These are phyloP conservation scores for Dunckerocampus dactyliophorus DNA, from an alignment of 2,113 vertebrate species.

Conservation along the genomic window DNA sequence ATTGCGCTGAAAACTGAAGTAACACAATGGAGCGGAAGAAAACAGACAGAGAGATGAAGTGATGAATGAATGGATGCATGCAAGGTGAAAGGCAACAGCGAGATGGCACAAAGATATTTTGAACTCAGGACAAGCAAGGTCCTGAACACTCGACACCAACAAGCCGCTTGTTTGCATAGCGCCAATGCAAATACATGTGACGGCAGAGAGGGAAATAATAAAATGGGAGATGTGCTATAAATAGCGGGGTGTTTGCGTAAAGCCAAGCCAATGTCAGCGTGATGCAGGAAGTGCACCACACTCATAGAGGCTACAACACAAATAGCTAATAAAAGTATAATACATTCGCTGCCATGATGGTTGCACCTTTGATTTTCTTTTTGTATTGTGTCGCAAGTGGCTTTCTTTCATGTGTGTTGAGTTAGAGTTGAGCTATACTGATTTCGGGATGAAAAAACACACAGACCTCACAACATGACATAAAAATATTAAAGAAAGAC, in stretches of 20 bases:
- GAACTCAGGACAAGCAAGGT: constrained; percentile 16
- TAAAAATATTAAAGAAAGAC: too few species aligned
- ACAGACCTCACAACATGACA: too few species aligned
- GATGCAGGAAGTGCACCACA: constrained; percentile 61
- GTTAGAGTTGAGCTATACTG: too few species aligned
- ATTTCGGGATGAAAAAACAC: too few species aligned
- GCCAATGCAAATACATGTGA: constrained; percentile 54
- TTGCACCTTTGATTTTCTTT: too few species aligned
- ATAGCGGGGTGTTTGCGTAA: constrained; percentile 61
- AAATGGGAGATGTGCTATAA: constrained; percentile 62
- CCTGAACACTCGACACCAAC: constrained; percentile 30
- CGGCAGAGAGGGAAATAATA: constrained; percentile 43
- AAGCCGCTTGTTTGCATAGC: constrained; percentile 46
- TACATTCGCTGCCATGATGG: too few species aligned
- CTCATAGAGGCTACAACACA: constrained; percentile 27
- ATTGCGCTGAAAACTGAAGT: constrained; percentile 63
- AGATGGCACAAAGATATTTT: background rate
- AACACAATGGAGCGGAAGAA: constrained; percentile 64
- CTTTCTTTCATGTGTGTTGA: too few species aligned
- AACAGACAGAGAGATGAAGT: constrained; percentile 29
- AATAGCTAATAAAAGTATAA: too few species aligned
- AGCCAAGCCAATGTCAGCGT: constrained; percentile 59
- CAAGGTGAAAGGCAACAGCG: constrained; percentile 36
- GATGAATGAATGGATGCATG: constrained; percentile 39
- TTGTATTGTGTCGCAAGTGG: too few species aligned